These are phyloP conservation scores for Neostethus bicornis DNA, from an alignment of 2,797 vertebrate species.

Conservation along the genomic window DNA sequence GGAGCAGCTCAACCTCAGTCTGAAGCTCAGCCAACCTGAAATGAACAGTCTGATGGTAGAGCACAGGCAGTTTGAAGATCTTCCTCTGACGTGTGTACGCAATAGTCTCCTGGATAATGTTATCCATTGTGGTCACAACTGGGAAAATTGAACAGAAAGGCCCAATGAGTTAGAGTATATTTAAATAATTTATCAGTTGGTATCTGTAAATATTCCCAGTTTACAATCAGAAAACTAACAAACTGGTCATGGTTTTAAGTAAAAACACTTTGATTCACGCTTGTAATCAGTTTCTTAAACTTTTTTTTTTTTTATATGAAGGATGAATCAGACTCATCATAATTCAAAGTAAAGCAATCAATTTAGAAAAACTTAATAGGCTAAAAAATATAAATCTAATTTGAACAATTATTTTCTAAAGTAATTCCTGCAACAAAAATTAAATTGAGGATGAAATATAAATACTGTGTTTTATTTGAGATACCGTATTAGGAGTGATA, in stretches of 20 bases:
- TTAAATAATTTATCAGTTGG: background rate
- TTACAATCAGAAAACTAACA: background rate
- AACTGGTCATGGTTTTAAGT: background rate
- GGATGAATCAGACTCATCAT: constrained; percentile 9
- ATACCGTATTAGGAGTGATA: background rate
- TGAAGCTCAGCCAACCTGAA: constrained; percentile 88
- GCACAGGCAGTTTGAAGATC: constrained; percentile 80
- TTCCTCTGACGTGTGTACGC: constrained; percentile 84
- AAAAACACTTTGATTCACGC: background rate
- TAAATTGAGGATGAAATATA: too few species aligned
- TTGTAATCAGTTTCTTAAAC: background rate
- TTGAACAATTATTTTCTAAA: too few species aligned
- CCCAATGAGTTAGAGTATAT: background rate
- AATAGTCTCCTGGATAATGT: constrained; percentile 82
- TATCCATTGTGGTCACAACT: constrained; percentile 84
- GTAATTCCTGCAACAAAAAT: too few species aligned
- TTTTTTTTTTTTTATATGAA: constrained; percentile 5
- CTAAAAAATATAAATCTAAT: constrained; percentile 16
- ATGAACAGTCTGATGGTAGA: constrained; percentile 85
- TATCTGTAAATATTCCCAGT: background rate
- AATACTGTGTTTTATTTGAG: too few species aligned
- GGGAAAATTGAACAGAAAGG: constrained; percentile 1
- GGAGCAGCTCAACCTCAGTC: constrained; percentile 87
- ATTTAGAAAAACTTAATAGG: constrained; percentile 2
- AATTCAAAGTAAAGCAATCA: constrained; percentile 16